Evolutionary conservation across 2,113 vertebrate species (phyloP).

Genomic region (Pipra filicauda): DNA sequence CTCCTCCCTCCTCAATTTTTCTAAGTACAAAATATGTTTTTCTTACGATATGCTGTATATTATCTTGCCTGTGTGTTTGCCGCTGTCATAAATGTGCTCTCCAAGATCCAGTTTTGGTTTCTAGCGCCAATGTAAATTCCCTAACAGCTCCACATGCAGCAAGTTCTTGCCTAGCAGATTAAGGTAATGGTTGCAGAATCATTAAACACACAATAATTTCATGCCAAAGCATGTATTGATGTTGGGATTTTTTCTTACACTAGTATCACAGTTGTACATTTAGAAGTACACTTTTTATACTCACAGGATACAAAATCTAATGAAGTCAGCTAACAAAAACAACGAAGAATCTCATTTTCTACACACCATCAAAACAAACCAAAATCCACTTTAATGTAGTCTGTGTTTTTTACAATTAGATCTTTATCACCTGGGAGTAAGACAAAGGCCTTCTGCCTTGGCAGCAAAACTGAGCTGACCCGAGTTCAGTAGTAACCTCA

Average conservation of each 20-base stretch:
- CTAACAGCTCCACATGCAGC: not conserved
- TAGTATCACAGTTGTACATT: not conserved
- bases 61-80: not conserved
- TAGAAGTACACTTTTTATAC: not conserved
- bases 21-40: not conserved
- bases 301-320: not conserved
- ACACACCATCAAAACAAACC: not conserved
- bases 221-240: not conserved
- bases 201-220: not conserved
- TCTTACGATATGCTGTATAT: not conserved
- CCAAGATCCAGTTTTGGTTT: not conserved
- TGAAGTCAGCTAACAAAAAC: slow-evolving; percentile 24
- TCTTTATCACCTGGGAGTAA: not conserved
- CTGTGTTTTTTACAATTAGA: not conserved
- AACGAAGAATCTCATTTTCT: slow-evolving; percentile 27
- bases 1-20: not conserved
- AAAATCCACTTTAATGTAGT: not conserved
- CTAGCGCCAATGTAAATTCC: not conserved
- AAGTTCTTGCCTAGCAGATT: not conserved
- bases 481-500: not conserved
- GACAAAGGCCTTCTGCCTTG: not conserved
- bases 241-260: not conserved
- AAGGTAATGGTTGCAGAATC: not conserved
- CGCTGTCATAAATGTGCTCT: not conserved
- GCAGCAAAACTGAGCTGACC: not conserved